Evolutionary conservation across 1,140 invertebrate genomes (phyloP), one percentile per base, ranked within the genome.

Genomic region (Phymastichus coffea): DNA sequence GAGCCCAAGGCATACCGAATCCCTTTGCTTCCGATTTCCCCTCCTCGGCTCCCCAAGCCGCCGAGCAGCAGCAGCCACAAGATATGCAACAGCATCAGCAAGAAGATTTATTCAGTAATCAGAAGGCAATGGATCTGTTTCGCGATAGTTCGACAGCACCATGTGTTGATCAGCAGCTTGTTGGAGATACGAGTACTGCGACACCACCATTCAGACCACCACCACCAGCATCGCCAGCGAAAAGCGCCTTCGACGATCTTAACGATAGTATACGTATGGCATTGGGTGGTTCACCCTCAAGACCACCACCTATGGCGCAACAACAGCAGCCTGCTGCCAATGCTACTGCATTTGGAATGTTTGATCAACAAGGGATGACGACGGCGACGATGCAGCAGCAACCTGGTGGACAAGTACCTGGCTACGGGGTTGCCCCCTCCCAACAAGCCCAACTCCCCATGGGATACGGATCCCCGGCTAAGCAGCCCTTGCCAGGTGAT

Each of bases 231-330:
- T 77, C 41, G 73, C 52, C 69, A 44, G 66, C 66, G 55, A 87
- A 86, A 70, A 86, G 83, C 66, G 87, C 86, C 19, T 84, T 88
- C 69, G 87, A 88, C 66, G 87, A 89, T 70, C 77, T 89, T 35
- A 87, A 88, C 70, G 86, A 87, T 70, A 85, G 83, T 60, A 88
- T 89, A 72, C 77, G 84, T 15, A 84, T 86, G 81, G 86, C 86
- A 46, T 80, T 87, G 67, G 85, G 85, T 53, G 83, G 83, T 37
- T 86, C 86, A 61, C 86, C 86, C 12, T 83, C 84, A 6, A 72
- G 74, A 30, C 64, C 78, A 69, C 67, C 76, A 37, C 71, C 73
- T 14, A 14, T 72, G 37, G 64, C 65, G 26, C 66, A 66, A 74
- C 61, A 77, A 75, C 69, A 80, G 70, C 51, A 65, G 12, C 76